phyloP scores from a whole-genome alignment of 2,888 invertebrate genomes.

The Litoditis marina region DNA sequence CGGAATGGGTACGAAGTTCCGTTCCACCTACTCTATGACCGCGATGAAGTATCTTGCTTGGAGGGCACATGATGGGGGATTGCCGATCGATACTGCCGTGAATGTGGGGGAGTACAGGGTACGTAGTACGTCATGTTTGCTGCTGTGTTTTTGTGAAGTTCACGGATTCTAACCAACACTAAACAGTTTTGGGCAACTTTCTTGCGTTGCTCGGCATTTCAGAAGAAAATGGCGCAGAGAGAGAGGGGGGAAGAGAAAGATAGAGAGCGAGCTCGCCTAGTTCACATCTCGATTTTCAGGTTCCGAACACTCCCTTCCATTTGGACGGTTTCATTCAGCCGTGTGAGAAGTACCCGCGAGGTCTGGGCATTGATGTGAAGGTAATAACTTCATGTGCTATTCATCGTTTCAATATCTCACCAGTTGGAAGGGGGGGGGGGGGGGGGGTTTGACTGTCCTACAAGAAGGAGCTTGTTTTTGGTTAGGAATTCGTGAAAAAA shows the following conservation, averaged over 20 bases:
- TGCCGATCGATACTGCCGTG: conserved; percentile 13
- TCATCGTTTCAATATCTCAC: no score
- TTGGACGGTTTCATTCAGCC: conserved; percentile 21
- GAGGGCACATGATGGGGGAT: conserved; percentile 4
- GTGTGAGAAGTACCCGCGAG: conserved; percentile 20
- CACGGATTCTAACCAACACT: no score
- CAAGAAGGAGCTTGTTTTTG: no score
- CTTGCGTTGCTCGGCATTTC: no score
- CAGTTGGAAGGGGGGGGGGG: no score
- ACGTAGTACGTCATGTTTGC: neutral
- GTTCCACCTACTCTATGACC: neutral
- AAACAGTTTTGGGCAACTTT: no score
- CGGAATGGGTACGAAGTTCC: conserved; percentile 3
- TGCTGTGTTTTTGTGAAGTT: no score
- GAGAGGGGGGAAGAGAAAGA: neutral
- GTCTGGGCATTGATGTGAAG: conserved; percentile 15
- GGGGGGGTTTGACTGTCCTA: no score
- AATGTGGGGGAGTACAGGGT: conserved; percentile 17
- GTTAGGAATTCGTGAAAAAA: no score
- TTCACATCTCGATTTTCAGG: conserved; percentile 3
- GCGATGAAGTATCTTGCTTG: conserved; percentile 17
- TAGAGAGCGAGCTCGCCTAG: neutral
- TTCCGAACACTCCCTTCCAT: conserved; percentile 8
- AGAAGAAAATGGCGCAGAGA: no score
- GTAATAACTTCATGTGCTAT: no score